These are phyloP conservation scores for Gobio gobio DNA, from an alignment of 2,113 vertebrate species.

Conservation along the genomic window DNA sequence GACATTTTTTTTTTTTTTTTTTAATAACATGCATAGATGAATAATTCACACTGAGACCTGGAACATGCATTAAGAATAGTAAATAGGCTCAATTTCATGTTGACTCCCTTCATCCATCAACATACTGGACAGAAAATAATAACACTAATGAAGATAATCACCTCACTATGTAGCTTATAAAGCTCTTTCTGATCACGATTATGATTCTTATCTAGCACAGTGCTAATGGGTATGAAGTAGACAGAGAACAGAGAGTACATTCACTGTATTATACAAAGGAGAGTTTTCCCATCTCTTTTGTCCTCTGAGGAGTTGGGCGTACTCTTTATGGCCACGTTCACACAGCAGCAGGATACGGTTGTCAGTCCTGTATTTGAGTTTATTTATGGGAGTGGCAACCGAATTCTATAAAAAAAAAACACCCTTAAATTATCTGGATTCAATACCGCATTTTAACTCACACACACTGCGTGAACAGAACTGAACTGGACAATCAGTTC, in stretches of 20 bases:
- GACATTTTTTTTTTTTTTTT: neutral
- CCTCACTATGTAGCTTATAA: neutral
- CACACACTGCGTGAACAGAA: too few species aligned
- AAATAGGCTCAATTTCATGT: too few species aligned
- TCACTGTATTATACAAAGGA: conserved; percentile 2
- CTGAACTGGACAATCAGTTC: too few species aligned
- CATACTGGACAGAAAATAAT: neutral
- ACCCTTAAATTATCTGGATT: too few species aligned
- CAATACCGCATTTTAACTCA: too few species aligned
- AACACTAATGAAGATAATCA: neutral
- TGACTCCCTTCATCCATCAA: neutral
- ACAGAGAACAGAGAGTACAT: neutral
- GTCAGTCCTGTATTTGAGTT: too few species aligned
- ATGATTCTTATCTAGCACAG: neutral
- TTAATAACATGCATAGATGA: neutral
- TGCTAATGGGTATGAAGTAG: neutral
- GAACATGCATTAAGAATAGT: too few species aligned
- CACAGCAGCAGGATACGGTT: too few species aligned
- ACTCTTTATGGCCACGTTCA: neutral
- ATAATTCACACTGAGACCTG: neutral
- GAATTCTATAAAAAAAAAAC: too few species aligned
- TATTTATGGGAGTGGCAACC: too few species aligned
- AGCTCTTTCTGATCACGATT: too few species aligned
- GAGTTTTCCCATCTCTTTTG: neutral
- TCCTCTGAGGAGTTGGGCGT: neutral